Base-by-base conservation (phyloP, 2,797 vertebrate genomes). In the Chelon auratus region DNA sequence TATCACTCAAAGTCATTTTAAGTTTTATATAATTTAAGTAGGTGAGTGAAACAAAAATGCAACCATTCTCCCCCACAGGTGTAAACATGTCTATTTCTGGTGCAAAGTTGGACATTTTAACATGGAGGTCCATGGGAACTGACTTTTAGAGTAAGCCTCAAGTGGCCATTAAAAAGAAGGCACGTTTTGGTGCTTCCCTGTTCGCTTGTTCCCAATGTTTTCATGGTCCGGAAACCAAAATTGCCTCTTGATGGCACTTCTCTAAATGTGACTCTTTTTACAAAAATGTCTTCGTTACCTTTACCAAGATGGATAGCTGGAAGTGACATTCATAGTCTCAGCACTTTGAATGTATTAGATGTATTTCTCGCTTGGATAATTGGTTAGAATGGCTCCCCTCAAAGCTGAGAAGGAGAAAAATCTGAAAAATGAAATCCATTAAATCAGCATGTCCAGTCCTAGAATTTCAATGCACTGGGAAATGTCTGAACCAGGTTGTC, bases 401-500 rank as follows among this genome's bases (percentile, higher is more conserved):
- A 72, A 72, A 56, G 64, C 68, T 58, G 52, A 73, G 66, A 50
- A 12, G 30, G 47, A 77, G 60, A 68, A 62, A 26, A 39, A 50
- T 68, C 58, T 0, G 72, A 65, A 68, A 80, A 81, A 79, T 77
- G 43, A 73, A 80, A 84, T 62, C 77, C 65, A 68, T 75, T 48
- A 15, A 51, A 76, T 73, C 63, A 68, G 57, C 48, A 48, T 30
- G 39, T 24, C 54, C 67, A 13, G 68, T 83, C 43, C 70, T 67
- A 56, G 62, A 75, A 88, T 85, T 80, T 75, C 72, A 87, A 63
- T 61, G 67, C 24, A 52, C 43, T 74, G 65, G 64, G 65, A 59
- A 40, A 77, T 64, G 67, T 69, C 71, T 56, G 56, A 75, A 59
- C 64, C 22, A 17, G 30, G 50, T 36, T 54, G 59, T 84, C 76